A percentile compares a stretch with the other conserved stretches of the same genome.
phyloP scores from a whole-genome alignment of 2,888 invertebrate species.

The Mystacides longicornis region DNA sequence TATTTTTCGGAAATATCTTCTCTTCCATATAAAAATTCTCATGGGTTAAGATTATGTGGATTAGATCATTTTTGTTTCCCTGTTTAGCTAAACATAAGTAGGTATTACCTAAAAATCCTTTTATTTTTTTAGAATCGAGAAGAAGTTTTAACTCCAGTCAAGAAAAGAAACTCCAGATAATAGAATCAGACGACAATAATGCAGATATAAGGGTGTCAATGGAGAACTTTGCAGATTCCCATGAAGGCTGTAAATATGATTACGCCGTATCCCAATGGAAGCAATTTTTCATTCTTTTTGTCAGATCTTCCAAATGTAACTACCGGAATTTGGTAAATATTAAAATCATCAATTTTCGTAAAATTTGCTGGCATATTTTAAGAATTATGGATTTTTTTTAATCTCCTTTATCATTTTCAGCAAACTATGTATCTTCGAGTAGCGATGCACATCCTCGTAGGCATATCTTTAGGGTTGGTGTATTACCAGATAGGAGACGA shows the following conservation, averaged over 20 bases:
- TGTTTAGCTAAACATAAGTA: no score
- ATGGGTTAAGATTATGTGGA: no score
- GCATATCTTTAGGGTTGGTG: constrained; percentile 48
- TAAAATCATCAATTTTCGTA: no score
- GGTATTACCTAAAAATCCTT: no score
- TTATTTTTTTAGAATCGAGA: no score
- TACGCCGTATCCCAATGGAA: constrained; percentile 34
- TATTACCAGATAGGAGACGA: constrained; percentile 53
- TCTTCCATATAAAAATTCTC: no score
- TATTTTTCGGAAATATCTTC: no score
- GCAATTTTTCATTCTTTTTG: constrained; percentile 44
- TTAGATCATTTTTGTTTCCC: no score
- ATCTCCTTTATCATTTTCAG: constrained; percentile 33
- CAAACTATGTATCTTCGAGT: constrained; percentile 43
- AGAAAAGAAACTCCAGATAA: background rate
- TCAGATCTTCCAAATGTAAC: constrained; percentile 38
- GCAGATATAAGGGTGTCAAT: background rate
- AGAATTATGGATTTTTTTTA: no score
- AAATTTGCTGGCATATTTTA: no score
- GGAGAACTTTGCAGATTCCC: background rate
- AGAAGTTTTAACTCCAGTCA: no score
- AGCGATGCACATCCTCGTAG: constrained; percentile 46
- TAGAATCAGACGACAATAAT: background rate
- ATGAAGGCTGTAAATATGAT: background rate
- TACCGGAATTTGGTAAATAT: constrained; percentile 36